Conservation (phyloP, 2,113 vertebrate species). For the Genyomyrus donnyi region DNA sequence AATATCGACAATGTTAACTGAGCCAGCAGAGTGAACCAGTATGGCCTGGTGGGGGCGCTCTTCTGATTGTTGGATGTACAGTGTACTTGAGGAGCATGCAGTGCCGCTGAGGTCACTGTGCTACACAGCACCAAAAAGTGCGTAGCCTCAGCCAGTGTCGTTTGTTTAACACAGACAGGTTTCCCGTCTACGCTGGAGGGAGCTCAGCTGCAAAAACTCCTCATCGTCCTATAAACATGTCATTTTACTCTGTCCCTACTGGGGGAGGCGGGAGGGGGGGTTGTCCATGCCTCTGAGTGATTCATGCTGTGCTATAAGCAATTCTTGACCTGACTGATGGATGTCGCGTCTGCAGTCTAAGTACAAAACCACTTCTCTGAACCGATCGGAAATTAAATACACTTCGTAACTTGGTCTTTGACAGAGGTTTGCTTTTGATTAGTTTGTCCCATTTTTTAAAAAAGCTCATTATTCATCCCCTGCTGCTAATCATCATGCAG, state of each 20-base stretch:
- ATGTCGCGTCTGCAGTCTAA: not conserved
- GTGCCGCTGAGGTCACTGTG: not conserved
- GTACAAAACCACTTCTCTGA: not conserved
- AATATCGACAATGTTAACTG: conserved; percentile 17
- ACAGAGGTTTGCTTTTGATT: not conserved
- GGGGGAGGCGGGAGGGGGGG: not conserved
- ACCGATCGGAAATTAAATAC: not conserved
- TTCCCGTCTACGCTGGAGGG: not conserved
- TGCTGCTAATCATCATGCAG: not conserved
- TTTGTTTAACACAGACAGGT: not conserved
- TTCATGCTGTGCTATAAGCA: not conserved
- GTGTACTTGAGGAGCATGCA: not conserved
- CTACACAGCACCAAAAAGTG: not conserved
- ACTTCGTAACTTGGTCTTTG: not conserved
- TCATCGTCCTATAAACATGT: not conserved
- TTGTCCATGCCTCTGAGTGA: not conserved
- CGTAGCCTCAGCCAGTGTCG: not conserved
- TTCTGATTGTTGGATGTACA: not conserved
- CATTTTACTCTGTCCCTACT: not conserved
- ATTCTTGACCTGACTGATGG: not conserved
- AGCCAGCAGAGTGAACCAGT: conserved; percentile 10
- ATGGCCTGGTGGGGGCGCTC: not conserved
- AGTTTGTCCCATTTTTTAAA: not conserved
- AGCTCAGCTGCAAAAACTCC: not conserved
- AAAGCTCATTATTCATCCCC: not conserved